These are phyloP conservation scores for Leguminivora glycinivorella DNA, from an alignment of 1,140 invertebrate genomes.

Conservation along the genomic window DNA sequence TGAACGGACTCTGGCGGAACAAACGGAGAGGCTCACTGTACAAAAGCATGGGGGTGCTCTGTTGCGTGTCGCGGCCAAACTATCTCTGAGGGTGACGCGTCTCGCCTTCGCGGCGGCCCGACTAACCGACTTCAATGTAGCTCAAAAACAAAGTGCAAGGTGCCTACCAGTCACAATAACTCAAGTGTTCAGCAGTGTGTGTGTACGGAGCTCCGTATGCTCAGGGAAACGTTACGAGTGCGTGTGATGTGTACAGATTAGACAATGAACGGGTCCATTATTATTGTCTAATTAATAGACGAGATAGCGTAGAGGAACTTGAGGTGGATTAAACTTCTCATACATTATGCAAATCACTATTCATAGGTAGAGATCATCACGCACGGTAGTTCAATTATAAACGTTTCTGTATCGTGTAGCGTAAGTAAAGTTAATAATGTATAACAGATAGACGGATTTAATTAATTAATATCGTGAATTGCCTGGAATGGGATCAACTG, in stretches of 20 bases:
- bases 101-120: constrained; percentile 56
- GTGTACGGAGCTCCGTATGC: neutral
- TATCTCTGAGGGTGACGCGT: constrained; percentile 81
- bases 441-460: constrained; percentile 27
- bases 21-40: constrained; percentile 82
- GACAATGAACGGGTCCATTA: constrained; percentile 73
- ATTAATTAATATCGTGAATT: constrained; percentile 53
- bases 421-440: constrained; percentile 26
- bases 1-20: constrained; percentile 80
- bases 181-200: constrained; percentile 33
- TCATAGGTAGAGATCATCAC: constrained; percentile 25
- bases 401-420: constrained; percentile 9
- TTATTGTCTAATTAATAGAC: constrained; percentile 48
- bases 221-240: constrained; percentile 20
- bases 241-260: constrained; percentile 43
- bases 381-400: constrained; percentile 42
- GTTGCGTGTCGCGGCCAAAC: constrained; percentile 82
- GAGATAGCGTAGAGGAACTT: constrained; percentile 27
- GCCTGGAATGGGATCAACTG: constrained; percentile 76
- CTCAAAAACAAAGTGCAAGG: constrained; percentile 23
- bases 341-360: constrained; percentile 24
- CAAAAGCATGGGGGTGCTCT: constrained; percentile 84
- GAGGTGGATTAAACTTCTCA: constrained; percentile 13
- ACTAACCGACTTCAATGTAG: constrained; percentile 28
- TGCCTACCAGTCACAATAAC: constrained; percentile 32